Conservation (phyloP, 2,113 vertebrate genomes). For the Clarias macrocephalus region DNA sequence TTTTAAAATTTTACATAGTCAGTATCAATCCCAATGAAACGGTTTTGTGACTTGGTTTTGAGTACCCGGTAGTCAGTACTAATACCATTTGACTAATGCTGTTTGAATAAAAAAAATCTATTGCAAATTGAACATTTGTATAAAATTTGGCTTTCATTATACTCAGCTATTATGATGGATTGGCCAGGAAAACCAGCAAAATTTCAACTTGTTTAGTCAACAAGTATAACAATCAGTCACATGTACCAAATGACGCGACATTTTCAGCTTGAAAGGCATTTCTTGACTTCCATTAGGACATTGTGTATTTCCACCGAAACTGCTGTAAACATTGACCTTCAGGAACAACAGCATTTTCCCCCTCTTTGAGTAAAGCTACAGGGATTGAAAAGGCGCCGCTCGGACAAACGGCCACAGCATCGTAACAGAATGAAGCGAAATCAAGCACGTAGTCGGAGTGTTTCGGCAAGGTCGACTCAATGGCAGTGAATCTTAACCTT, state of each 20-base stretch:
- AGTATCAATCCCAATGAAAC: neutral
- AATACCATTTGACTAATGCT: neutral
- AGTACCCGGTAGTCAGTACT: neutral
- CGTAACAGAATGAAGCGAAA: neutral
- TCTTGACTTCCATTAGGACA: neutral
- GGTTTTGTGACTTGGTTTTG: neutral
- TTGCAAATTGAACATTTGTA: neutral
- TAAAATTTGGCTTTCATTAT: neutral
- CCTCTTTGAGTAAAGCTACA: neutral
- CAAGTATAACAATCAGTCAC: neutral
- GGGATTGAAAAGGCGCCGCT: neutral
- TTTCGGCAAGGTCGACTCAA: neutral
- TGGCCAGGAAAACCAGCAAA: neutral
- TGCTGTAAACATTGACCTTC: neutral
- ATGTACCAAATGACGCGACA: neutral
- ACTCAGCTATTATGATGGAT: neutral
- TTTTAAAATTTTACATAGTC: neutral
- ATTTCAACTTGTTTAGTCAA: neutral
- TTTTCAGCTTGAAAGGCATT: neutral
- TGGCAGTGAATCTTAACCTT: slow-evolving; percentile 12
- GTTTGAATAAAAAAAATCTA: neutral
- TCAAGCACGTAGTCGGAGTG: neutral
- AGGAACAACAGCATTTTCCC: neutral
- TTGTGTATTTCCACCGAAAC: neutral
- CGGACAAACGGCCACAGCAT: neutral